Evolutionary conservation across 2,113 vertebrate species (phyloP).

Genomic region (Centropus unirufus): DNA sequence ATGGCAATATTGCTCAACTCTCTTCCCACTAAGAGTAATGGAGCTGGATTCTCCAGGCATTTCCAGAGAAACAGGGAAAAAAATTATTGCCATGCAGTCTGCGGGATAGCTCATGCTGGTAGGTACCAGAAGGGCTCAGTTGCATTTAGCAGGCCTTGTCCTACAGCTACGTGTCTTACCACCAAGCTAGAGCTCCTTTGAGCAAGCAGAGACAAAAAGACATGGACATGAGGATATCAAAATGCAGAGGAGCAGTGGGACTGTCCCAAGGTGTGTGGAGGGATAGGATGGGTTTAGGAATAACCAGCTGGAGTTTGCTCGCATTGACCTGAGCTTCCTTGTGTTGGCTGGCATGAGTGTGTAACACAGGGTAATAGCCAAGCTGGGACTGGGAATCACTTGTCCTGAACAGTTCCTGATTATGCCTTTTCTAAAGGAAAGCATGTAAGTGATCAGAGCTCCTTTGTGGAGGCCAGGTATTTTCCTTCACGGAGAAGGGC

Average conservation of each 20-base stretch:
- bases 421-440: background rate
- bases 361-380: background rate
- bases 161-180: background rate
- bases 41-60: background rate
- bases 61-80: background rate
- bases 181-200: background rate
- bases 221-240: fast-evolving
- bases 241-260: background rate
- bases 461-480: background rate
- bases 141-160: background rate
- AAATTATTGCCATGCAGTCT: background rate
- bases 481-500: background rate
- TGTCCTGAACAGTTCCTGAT: background rate
- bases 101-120: background rate
- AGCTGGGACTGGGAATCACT: background rate
- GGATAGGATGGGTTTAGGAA: background rate
- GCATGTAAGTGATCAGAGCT: fast-evolving
- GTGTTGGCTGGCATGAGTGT: background rate
- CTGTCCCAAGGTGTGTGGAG: background rate
- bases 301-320: background rate
- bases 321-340: background rate
- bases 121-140: background rate
- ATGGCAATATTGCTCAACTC: background rate
- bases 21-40: background rate
- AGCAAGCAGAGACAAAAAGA: background rate